Evolutionary conservation across 1,140 invertebrate species (phyloP).

Genomic region (Yoshiicerus persimilis): DNA sequence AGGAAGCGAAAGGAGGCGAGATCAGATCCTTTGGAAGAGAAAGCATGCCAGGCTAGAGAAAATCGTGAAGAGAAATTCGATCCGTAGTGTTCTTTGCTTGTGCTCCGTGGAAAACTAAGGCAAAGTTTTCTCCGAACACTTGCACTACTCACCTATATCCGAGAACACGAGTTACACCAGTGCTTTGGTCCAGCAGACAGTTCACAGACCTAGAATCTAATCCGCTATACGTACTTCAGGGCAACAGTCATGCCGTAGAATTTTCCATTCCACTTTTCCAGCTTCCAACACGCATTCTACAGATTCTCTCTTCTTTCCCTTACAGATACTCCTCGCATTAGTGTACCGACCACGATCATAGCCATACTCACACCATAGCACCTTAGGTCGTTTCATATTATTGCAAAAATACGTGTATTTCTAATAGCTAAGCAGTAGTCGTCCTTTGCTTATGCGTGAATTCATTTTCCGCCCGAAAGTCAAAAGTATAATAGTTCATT

Average conservation of each 20-base stretch:
- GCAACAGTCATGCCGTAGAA: not conserved
- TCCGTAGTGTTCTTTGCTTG: not conserved
- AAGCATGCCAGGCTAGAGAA: not conserved
- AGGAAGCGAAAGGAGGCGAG: not conserved
- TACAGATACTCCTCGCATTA: not conserved
- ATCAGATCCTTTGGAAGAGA: not conserved
- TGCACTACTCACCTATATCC: not conserved
- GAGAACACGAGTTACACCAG: no score
- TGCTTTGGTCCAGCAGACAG: constrained; percentile 1
- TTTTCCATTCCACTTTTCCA: not conserved
- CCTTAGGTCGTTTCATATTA: not conserved
- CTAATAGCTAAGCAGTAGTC: not conserved
- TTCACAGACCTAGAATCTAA: not conserved
- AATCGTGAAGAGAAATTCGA: not conserved
- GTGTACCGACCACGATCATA: not conserved
- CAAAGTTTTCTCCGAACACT: not conserved
- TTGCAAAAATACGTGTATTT: not conserved
- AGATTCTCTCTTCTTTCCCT: not conserved
- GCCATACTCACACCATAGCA: not conserved
- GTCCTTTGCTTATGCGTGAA: constrained; percentile 13
- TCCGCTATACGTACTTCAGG: no score
- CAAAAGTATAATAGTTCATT: not conserved
- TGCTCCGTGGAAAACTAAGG: not conserved
- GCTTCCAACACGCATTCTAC: not conserved
- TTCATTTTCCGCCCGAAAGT: constrained; percentile 16